Base-by-base conservation (phyloP, 2,797 vertebrate genomes). In the Thripadectes ignobilis region DNA sequence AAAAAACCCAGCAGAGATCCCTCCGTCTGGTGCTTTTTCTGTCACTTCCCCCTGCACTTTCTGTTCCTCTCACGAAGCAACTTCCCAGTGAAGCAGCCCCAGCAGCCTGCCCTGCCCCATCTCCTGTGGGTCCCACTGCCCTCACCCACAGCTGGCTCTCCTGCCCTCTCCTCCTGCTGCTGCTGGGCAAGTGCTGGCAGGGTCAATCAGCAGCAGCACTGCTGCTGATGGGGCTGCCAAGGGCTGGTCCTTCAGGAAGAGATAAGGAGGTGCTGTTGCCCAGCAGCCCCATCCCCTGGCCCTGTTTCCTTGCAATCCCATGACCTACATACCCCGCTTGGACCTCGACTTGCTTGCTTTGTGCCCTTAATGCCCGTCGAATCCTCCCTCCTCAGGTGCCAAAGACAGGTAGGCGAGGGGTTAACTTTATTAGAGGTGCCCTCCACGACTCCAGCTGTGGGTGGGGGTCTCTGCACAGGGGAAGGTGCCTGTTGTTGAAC, bases 41-140 rank as follows among this genome's bases (percentile, higher is more conserved):
- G 46, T 59, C 91, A 78, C 85, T 89, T 92, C 87, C 94, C 54
- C 88, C 51, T 75, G 72, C 51, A 30, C 85, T 93, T 90, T 94
- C 81, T 30, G 2, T 80, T 90, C 80, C 85, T 83, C 54, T 65
- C 67, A 59, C 2, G 45, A 49, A 61, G 71, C 39, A 55, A 72
- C 81, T 94, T 48, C 41, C 36, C 59, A 12, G 18, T 12, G 48
- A 78, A 59, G 24, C 51, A 66, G 83, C 74, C 45, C 78, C 82
- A 32, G 75, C 39, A 74, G 73, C 81, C 69, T n/a, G 39, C 26
- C 55, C 73, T 41, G 38, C 54, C 38, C 80, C 1, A 0, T 9
- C 27, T 32, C 21, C 75, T 0, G 1, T 21, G 48, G 39, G 48
- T 75, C 39, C 54, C 79, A 4, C 1, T 0, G 2, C 34, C 43